These are phyloP conservation scores for Andrena bicolor DNA, from an alignment of 2,888 invertebrate genomes.

Conservation along the genomic window DNA sequence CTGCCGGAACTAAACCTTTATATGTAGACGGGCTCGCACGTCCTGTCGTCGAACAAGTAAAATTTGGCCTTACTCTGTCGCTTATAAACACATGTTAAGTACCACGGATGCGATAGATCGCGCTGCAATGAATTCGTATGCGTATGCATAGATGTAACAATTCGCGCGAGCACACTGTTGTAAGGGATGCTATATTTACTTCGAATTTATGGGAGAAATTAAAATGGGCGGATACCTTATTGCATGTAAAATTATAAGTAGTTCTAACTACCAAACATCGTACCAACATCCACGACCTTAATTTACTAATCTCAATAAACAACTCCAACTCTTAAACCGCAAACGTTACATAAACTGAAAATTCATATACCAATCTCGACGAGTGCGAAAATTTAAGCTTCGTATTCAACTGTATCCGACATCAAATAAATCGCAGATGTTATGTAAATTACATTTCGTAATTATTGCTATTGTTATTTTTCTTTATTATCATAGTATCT, in stretches of 20 bases:
- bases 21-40: neutral
- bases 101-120: constrained; percentile 27
- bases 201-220: neutral
- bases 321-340: neutral
- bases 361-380: neutral
- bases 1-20: constrained; percentile 13
- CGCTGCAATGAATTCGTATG: constrained; percentile 40
- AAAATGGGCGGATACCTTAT: neutral
- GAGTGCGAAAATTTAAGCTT: neutral
- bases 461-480: constrained; percentile 46
- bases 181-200: neutral
- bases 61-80: neutral
- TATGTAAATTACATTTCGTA: constrained; percentile 25
- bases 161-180: neutral
- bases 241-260: neutral
- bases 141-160: neutral
- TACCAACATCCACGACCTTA: constrained; percentile 13
- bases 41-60: neutral
- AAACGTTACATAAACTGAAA: neutral
- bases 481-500: constrained; percentile 23
- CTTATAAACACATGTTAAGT: constrained; percentile 6
- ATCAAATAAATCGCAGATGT: constrained; percentile 45
- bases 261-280: neutral
- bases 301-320: constrained; percentile 15
- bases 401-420: constrained; percentile 13